A percentile compares a stretch with the other conserved stretches of the same genome.
phyloP scores from a whole-genome alignment of 2,888 invertebrate species.

The Drosophila kanekoi region DNA sequence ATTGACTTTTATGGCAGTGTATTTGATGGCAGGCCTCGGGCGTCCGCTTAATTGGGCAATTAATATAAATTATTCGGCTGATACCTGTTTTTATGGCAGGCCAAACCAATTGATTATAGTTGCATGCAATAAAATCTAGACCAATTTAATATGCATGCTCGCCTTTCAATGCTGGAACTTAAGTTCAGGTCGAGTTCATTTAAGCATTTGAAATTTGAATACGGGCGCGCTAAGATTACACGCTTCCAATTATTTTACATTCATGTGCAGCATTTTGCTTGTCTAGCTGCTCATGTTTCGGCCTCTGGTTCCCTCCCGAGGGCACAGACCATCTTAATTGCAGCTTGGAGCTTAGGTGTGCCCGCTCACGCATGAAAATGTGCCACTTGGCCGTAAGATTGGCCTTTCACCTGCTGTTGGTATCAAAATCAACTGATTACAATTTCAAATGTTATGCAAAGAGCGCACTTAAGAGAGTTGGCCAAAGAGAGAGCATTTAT shows the following conservation, averaged over 20 bases:
- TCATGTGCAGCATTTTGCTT: constrained; percentile 10
- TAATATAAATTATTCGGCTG: constrained; percentile 37
- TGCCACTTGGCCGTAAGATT: constrained; percentile 39
- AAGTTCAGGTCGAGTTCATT: neutral
- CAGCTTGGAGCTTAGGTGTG: constrained; percentile 45
- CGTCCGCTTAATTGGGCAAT: constrained; percentile 30
- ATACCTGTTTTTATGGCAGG: constrained; percentile 4
- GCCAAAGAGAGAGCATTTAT: neutral
- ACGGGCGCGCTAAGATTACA: constrained; percentile 1
- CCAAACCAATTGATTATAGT: constrained; percentile 19
- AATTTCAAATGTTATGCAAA: constrained; percentile 42
- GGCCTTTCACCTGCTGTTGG: constrained; percentile 35
- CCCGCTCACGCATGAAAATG: constrained; percentile 52
- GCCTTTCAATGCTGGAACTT: neutral
- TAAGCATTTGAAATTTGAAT: constrained; percentile 2
- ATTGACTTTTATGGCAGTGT: constrained; percentile 15
- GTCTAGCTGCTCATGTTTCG: constrained; percentile 14
- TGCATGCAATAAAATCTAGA: constrained; percentile 4
- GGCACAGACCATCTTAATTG: constrained; percentile 47
- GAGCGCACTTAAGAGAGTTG: constrained; percentile 49
- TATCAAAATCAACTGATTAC: constrained; percentile 36
- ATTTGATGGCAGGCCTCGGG: constrained; percentile 19
- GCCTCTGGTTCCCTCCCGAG: neutral
- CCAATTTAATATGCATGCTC: constrained; percentile 27
- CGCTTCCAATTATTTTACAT: constrained; percentile 25